Evolutionary conservation across 2,113 vertebrate species (phyloP), one percentile per base, ranked within the genome.

Genomic region (Tautogolabrus adspersus): DNA sequence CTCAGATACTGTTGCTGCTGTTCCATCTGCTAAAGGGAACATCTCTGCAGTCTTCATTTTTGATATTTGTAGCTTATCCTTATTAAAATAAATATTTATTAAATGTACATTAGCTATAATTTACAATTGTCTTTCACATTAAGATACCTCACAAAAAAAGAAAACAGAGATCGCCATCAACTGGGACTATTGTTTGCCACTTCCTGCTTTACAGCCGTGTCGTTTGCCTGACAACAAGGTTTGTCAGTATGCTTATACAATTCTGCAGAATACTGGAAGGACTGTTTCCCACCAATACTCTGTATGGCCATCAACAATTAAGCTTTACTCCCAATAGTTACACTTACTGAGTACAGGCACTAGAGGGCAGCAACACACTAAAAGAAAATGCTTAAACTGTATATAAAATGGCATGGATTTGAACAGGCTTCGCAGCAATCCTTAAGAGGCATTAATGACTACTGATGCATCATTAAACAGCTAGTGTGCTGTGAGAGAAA

Each of bases 311-410:
- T 73, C n/a, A 40, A 57, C 46, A 6, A 61, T 57, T 22, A 10
- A 12, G 30, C 15, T 21, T 42, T 18, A 7, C 11, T 62, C 9
- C 23, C 21, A 13, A 49, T 6, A 1, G 30, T 34, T 34, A 5
- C 75, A 81, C 30, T 79, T 86, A 21, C 38, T 8, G 15, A 13
- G 42, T 3, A 46, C 3, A 56, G 11, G 0, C 91, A 85, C 81
- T 70, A 89, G 91, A 89, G 84, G 81, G 87, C 88, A 85, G 88
- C 87, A 89, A 42, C 52, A 46, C 66, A 66, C 37, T 51, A 2
- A 22, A 78, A 4, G 6, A 44, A 30, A 18, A 65, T 16, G 13
- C 10, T 15, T 49, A 19, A 11, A 21, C 10, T 69, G 6, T 46
- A 18, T 15, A 19, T 47, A 12, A 19, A 26, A 12, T 30, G 16